phyloP scores from a whole-genome alignment of 2,888 invertebrate species.

The Agonum fuliginosum region DNA sequence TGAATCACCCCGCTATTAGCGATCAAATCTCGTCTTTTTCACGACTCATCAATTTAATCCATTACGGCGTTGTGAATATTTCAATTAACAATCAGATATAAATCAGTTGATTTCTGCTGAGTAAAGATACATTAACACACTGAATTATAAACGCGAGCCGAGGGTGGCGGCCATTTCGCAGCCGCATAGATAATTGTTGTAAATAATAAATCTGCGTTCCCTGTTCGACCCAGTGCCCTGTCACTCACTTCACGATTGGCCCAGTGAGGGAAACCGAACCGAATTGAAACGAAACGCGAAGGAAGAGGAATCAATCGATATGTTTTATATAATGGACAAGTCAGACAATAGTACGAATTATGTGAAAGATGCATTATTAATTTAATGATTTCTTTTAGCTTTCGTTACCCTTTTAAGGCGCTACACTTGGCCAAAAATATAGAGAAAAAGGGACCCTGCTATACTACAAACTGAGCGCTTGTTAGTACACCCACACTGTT shows the following conservation, averaged over 20 bases:
- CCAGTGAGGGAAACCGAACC: not conserved
- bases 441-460: too few relatives aligned
- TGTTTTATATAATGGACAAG: not conserved
- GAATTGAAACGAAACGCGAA: not conserved
- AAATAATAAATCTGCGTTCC: not conserved
- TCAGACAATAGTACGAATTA: not conserved
- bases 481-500: too few relatives aligned
- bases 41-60: slow-evolving; percentile 9
- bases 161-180: not conserved
- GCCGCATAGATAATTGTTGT: not conserved
- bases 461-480: too few relatives aligned
- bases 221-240: not conserved
- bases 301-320: not conserved
- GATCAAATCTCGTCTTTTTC: too few relatives aligned
- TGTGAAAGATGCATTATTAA: too few relatives aligned
- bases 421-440: too few relatives aligned
- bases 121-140: slow-evolving; percentile 15
- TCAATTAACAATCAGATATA: slow-evolving; percentile 12
- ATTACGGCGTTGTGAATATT: slow-evolving; percentile 2
- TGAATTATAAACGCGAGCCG: slow-evolving; percentile 2
- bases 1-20: too few relatives aligned
- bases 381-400: too few relatives aligned
- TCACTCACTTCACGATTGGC: not conserved
- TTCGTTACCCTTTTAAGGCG: too few relatives aligned
- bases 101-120: slow-evolving; percentile 20